Base-by-base conservation (phyloP, 2,797 vertebrate species). In the Decapterus maruadsi region DNA sequence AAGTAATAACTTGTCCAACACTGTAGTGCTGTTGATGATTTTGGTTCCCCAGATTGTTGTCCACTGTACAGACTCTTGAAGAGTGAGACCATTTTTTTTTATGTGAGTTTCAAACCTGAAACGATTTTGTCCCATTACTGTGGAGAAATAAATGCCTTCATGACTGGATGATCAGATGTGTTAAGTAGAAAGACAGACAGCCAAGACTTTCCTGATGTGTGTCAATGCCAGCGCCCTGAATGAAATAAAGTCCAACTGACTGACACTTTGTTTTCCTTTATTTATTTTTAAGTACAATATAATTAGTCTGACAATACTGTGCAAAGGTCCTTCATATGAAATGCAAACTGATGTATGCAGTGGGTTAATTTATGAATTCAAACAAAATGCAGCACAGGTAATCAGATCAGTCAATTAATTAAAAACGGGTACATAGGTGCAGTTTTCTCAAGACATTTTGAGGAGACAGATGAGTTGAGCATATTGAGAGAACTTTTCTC, bases 221-320 rank as follows among this genome's bases (percentile, higher is more conserved):
- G 63, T 88, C 36, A 62, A 71, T 88, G 89, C 87, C 88, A 87
- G 89, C 57, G 67, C 84, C 80, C 76, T 53, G 68, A 74, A 77
- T 19, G 17, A 80, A 92, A 87, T 87, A 90, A 94, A 94, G 73
- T 89, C 82, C 68, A 86, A 75, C 84, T 86, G 81, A 81, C 77
- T 81, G 38, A 71, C 4, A 20, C 61, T 82, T 66, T 20, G 34
- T 72, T 29, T 42, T 34, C 40, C 4, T 9, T 59, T 40, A 34
- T 34, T 68, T 14, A 42, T 51, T 31, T 64, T 40, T 26, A 40
- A n/a, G 22, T 2, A 13, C 10, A 12, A 31, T 31, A 34, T 1
- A 38, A n/a, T 40, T 26, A 0, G 14, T 38, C 1, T 62, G 1
- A 40, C 6, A 22, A 0, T 17, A 17, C 50, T 54, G 14, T 56